phyloP scores from a whole-genome alignment of 2,888 invertebrate species.

The Cenopis cana region DNA sequence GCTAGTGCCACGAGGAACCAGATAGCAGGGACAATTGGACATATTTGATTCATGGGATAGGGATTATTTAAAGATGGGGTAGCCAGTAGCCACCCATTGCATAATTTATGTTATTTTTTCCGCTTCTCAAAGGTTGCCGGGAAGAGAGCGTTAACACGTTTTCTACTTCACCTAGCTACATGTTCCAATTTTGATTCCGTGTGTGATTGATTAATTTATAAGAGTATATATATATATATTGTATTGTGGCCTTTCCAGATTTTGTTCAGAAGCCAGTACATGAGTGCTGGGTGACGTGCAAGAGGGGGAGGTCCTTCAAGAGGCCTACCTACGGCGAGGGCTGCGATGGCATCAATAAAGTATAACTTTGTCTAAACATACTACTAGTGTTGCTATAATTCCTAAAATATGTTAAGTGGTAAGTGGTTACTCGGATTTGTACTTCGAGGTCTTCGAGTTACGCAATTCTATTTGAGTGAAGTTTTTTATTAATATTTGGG shows the following conservation, averaged over 20 bases:
- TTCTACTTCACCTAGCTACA: no score
- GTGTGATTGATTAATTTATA: no score
- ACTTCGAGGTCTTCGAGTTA: not conserved
- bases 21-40: no score
- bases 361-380: not conserved
- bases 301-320: slow-evolving; percentile 77
- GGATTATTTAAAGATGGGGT: not conserved
- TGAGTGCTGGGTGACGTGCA: slow-evolving; percentile 81
- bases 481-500: not conserved
- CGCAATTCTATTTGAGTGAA: no score
- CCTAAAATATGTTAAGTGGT: not conserved
- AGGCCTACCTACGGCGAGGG: slow-evolving; percentile 63
- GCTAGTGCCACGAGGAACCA: no score
- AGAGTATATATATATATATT: no score
- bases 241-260: slow-evolving; percentile 70
- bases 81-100: no score
- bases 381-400: not conserved
- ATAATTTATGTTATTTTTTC: no score
- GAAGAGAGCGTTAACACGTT: no score
- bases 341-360: slow-evolving; percentile 25
- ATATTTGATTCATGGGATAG: no score
- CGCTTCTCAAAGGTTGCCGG: no score
- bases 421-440: not conserved
- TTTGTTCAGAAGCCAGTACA: slow-evolving; percentile 73
- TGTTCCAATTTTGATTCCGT: no score